A percentile compares a stretch with the other conserved stretches of the same genome.
These are phyloP conservation scores for Lycaon pictus DNA, from an alignment of 2,113 vertebrate genomes.

Conservation along the genomic window DNA sequence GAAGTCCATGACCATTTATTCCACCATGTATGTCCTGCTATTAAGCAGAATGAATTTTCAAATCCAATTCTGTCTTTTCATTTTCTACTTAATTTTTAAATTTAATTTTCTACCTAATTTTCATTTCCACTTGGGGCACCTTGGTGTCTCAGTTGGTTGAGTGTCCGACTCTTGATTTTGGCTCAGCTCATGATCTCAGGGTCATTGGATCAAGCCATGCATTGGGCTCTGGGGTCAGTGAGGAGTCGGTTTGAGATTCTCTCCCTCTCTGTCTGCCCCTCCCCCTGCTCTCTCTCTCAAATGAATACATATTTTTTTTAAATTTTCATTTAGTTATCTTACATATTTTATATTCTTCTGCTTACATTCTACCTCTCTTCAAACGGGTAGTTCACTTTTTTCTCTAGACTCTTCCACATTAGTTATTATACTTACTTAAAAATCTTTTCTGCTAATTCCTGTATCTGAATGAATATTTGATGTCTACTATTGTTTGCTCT, in stretches of 20 bases:
- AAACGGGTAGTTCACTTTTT: background rate
- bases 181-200: background rate
- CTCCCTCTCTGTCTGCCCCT: background rate
- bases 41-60: conserved; percentile 5
- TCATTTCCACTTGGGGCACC: background rate
- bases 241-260: background rate
- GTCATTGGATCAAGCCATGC: background rate
- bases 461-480: background rate
- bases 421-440: background rate
- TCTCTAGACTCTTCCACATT: background rate
- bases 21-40: background rate
- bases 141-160: background rate
- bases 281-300: background rate
- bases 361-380: background rate
- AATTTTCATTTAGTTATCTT: background rate
- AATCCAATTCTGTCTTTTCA: background rate
- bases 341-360: background rate
- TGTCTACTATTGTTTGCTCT: background rate
- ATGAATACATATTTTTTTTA: background rate
- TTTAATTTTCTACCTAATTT: background rate
- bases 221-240: background rate
- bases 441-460: background rate
- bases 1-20: background rate
- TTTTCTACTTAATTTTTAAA: background rate
- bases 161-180: background rate